Evolutionary conservation across 2,888 invertebrate species (phyloP).

Genomic region (Amblyjoppa proteus): DNA sequence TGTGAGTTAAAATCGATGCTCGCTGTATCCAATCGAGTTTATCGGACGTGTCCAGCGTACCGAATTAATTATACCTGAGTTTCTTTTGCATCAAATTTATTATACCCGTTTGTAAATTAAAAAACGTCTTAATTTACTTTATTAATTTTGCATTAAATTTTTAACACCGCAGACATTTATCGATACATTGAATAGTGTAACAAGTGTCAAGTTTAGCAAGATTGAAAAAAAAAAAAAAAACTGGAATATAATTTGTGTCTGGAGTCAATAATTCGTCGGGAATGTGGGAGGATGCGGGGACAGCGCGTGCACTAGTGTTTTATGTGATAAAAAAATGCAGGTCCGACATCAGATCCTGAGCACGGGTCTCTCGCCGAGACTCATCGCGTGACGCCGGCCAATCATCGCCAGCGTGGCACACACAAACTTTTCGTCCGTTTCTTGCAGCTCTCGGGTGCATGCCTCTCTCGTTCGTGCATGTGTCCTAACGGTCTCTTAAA

Average conservation of each 20-base stretch:
- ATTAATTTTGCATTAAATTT: too few species aligned
- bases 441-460: constrained; percentile 31
- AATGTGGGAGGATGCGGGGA: constrained; percentile 60
- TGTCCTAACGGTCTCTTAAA: constrained; percentile 34
- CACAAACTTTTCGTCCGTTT: constrained; percentile 71
- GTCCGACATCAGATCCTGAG: constrained; percentile 38
- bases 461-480: constrained; percentile 37
- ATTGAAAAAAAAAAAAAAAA: constrained; percentile 3
- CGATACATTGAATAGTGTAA: background rate
- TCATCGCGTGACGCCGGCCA: constrained; percentile 80
- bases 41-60: background rate
- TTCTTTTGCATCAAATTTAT: too few species aligned
- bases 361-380: constrained; percentile 37
- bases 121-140: too few species aligned
- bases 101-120: too few species aligned
- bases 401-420: constrained; percentile 75
- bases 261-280: constrained; percentile 58
- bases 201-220: background rate
- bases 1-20: too few species aligned
- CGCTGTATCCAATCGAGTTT: background rate
- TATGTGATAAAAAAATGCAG: constrained; percentile 59
- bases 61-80: background rate
- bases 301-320: constrained; percentile 54
- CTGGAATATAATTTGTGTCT: constrained; percentile 13
- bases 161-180: too few species aligned